Evolutionary conservation across 2,888 invertebrate genomes (phyloP).

Genomic region (Brenthis daphne): DNA sequence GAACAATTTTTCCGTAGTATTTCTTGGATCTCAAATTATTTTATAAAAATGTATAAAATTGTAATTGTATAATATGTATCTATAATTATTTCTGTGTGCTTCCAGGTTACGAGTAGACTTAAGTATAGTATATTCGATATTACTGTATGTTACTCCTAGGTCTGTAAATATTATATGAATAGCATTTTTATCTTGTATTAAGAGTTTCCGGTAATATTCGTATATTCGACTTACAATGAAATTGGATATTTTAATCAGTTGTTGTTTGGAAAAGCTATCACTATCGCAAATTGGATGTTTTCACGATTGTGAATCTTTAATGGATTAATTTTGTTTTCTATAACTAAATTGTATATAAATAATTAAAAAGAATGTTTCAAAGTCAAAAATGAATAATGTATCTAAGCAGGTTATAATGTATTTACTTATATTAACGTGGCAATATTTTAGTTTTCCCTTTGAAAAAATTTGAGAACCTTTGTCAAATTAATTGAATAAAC

Average conservation of each 20-base stretch:
- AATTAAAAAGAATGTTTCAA: not conserved
- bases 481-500: no score
- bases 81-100: constrained; percentile 73
- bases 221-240: constrained; percentile 12
- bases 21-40: constrained; percentile 13
- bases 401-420: no score
- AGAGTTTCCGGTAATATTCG: constrained; percentile 34
- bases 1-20: constrained; percentile 19
- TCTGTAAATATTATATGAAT: constrained; percentile 71
- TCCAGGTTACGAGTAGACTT: constrained; percentile 72
- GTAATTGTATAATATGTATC: constrained; percentile 49
- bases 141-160: constrained; percentile 44
- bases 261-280: not conserved
- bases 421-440: no score
- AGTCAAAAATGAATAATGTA: no score
- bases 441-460: no score
- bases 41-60: constrained; percentile 28
- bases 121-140: constrained; percentile 46
- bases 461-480: no score
- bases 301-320: not conserved
- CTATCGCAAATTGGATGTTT: constrained; percentile 1
- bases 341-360: constrained; percentile 1
- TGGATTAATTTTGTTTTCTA: not conserved
- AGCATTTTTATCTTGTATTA: constrained; percentile 74
- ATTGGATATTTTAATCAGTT: not conserved